Evolutionary conservation across 2,797 vertebrate species (phyloP), one percentile per base, ranked within the genome.

Genomic region (Sciurus carolinensis): DNA sequence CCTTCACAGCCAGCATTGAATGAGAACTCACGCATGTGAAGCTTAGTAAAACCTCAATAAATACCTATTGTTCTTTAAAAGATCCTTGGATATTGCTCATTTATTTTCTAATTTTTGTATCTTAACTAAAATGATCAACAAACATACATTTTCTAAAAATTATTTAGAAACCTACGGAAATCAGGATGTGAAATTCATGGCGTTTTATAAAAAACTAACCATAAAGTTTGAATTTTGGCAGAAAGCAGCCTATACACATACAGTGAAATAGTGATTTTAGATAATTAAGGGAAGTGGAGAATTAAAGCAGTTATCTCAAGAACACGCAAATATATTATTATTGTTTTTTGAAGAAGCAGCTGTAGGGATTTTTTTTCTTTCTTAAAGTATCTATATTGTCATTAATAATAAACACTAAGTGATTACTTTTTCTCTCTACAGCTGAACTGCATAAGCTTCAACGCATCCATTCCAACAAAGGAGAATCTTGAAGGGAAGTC

Each of bases 401-500:
- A 81, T 90, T 71, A 76, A 80, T 33, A n/a, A 69, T 54, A 67
- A 93, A 83, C 39, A 76, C 52, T 44, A 89, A 36, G 33, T 88
- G 26, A 85, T 14, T 36, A 62, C 26, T 85, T 91, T 92, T 87
- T 92, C 33, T 76, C 66, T 52, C 57, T 69, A 72, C 36, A 86
- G 47, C 28, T 94, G 67, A 72, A 66, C 26, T 80, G 28, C 28
- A 50, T 67, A 69, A 17, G 50, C 62, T 92, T 44, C 84, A 59
- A 47, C 75, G 76, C 42, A 57, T 57, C n/a, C 84, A 66, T 57
- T 92, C 50, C 52, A 92, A 67, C 71, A 71, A 69, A 66, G 26
- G 69, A 94, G 90, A 91, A 62, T 91, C 92, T 67, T 66, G 62
- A 88, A 67, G 91, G 91, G 80, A 94, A 95, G 89, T 93, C 66